Evolutionary conservation across 2,113 vertebrate species (phyloP), one percentile per base, ranked within the genome.

Genomic region (Sinocyclocheilus maitianheensis): DNA sequence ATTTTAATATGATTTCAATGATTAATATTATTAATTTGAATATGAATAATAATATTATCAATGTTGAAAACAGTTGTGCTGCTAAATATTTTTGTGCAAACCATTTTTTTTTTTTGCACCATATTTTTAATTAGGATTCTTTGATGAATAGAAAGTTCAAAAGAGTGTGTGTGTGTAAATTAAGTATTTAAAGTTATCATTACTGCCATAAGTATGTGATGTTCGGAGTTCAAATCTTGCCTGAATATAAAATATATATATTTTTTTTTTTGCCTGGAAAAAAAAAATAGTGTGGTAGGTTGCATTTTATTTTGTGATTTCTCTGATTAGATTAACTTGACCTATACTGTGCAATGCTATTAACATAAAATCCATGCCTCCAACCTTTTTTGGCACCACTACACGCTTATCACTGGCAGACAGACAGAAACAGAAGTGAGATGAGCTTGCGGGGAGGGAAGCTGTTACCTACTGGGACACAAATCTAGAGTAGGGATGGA

Each of bases 241-340:
- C 71, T 74, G 37, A 74, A 74, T 43, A 7, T 37, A 5, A 2
- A 34, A 34, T 34, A 13, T 7, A 6, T 60, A 20, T 26, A 26
- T 26, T 1, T 26, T 6, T 22, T 60, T 60, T 60, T 60, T 51
- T 34, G 30, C 30, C 30, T 34, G 30, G 3, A 0, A 63, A 11
- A 65, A 63, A 5, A 37, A 37, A 30, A 71, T 69, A 0, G 14
- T 9, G 30, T 37, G 67, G 22, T 34, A 55, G 13, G 26, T 55
- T 77, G 24, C 48, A 20, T 53, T 77, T 10, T 11, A 55, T 34
- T 55, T 55, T 53, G 3, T 53, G 14, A 26, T 55, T 53, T 77
- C 14, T 30, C 46, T 55, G 75, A 77, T 26, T 53, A 55, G 75
- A 77, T 77, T 78, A 78, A 60, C 18, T 60, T 60, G 77, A 40